Evolutionary conservation across 30 jellyfish, hydroid and myxozoan species (phyloP).

Genomic region (Hydractinia symbiolongicarpus): DNA sequence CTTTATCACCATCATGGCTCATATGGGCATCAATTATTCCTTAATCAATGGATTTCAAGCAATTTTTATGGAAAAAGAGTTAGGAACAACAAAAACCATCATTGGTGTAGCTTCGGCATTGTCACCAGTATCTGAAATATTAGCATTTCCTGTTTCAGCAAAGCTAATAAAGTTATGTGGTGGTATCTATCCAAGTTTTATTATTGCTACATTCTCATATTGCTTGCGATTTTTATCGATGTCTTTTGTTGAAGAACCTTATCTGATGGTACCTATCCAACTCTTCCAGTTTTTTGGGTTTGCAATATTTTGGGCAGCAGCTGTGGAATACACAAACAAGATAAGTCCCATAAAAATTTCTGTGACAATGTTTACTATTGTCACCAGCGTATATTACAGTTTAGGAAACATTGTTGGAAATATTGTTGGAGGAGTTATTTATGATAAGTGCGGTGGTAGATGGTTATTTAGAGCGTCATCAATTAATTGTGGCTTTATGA

Average conservation of each 20-base stretch:
- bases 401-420: constrained; percentile 11
- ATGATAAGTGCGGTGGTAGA: constrained; percentile 9
- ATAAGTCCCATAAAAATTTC: constrained; percentile 13
- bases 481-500: neutral
- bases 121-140: constrained; percentile 1
- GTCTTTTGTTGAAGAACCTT: neutral
- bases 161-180: neutral
- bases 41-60: neutral
- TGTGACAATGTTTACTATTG: neutral
- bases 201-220: constrained; percentile 10
- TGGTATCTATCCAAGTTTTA: constrained; percentile 8
- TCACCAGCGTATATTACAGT: constrained; percentile 2
- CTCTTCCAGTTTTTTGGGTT: neutral
- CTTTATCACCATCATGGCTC: neutral
- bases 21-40: neutral
- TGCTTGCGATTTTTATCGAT: constrained; percentile 3
- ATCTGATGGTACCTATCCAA: constrained; percentile 2
- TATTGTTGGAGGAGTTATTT: constrained; percentile 10
- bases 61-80: neutral
- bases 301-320: constrained; percentile 25
- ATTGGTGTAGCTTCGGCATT: constrained; percentile 13
- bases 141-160: constrained; percentile 5
- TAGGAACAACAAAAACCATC: constrained; percentile 6
- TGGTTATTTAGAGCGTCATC: neutral
- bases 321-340: neutral